Conservation (phyloP, 2,113 vertebrate species). For the Ameiurus melas region DNA sequence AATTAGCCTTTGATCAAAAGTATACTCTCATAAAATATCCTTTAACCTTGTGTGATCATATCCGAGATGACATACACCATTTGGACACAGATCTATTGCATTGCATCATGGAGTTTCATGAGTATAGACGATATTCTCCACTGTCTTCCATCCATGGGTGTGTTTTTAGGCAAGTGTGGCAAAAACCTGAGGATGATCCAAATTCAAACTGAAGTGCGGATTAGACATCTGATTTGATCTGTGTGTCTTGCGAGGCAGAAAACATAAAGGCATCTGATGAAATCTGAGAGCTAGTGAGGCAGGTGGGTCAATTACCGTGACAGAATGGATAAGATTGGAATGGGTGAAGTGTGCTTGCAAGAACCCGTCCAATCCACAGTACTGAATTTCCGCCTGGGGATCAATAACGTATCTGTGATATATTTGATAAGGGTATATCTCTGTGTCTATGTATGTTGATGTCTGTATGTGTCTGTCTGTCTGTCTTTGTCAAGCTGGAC, state of each 20-base stretch:
- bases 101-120: neutral
- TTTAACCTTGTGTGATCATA: neutral
- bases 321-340: slow-evolving; percentile 17
- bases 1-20: neutral
- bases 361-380: neutral
- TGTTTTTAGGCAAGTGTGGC: neutral
- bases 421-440: neutral
- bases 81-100: neutral
- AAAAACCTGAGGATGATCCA: neutral
- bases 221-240: neutral
- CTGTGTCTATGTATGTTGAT: neutral
- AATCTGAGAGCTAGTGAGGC: neutral
- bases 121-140: neutral
- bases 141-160: neutral
- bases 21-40: neutral
- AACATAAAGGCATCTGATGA: neutral
- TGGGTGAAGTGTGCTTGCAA: slow-evolving; percentile 8
- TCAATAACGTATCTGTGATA: neutral
- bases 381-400: neutral
- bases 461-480: neutral
- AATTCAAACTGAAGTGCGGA: neutral
- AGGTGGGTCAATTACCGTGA: slow-evolving; percentile 9
- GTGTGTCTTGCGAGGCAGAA: neutral
- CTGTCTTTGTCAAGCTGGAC: neutral
- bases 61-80: neutral